Evolutionary conservation across 2,797 vertebrate genomes (phyloP).

Genomic region (Peromyscus attwateri): DNA sequence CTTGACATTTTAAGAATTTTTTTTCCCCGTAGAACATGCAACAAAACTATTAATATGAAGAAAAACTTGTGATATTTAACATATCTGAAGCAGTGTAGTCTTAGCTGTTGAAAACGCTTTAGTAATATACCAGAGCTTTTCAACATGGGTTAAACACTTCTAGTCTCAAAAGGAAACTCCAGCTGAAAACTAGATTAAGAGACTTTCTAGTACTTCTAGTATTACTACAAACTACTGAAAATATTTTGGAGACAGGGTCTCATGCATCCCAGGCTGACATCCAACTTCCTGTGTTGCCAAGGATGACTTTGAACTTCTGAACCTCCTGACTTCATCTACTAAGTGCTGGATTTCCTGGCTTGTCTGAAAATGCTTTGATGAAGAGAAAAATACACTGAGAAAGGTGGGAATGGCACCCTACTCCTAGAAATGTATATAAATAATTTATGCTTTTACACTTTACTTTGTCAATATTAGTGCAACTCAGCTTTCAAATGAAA

Average conservation of each 20-base stretch:
- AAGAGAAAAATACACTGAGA: constrained; percentile 16
- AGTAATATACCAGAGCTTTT: constrained; percentile 6
- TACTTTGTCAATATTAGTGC: constrained; percentile 38
- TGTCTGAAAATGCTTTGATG: background rate
- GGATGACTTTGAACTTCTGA: background rate
- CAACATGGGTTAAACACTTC: background rate
- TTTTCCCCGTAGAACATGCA: background rate
- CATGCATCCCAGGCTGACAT: background rate
- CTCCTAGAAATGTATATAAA: background rate
- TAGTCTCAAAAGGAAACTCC: background rate
- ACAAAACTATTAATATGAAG: constrained; percentile 9
- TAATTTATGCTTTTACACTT: background rate
- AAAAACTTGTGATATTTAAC: background rate
- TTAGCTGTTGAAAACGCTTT: constrained; percentile 44
- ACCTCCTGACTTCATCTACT: background rate
- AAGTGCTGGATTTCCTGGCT: background rate
- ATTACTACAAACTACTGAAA: background rate
- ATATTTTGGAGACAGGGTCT: background rate
- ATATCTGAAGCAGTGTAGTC: constrained; percentile 32
- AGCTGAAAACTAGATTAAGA: background rate
- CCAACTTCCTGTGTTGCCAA: background rate
- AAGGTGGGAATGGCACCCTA: background rate
- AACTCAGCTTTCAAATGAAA: constrained; percentile 11
- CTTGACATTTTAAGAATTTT: constrained; percentile 4
- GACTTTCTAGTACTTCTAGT: background rate